phyloP scores from a whole-genome alignment of 2,113 vertebrate genomes.

The Probosciger aterrimus region DNA sequence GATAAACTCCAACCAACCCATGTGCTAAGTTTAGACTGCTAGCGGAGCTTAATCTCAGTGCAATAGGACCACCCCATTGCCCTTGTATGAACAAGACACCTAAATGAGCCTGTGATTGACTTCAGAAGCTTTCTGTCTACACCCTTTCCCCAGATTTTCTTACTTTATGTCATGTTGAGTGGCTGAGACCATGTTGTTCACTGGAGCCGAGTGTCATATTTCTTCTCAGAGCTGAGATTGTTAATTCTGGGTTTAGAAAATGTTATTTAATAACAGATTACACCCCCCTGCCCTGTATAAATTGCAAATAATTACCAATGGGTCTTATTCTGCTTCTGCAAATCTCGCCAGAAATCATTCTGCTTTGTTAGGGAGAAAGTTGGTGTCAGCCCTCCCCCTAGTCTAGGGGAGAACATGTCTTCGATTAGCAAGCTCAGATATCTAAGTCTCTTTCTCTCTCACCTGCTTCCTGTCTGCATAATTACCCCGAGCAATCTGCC shows the following conservation, averaged over 20 bases:
- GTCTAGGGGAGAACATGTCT: background rate
- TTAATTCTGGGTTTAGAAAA: background rate
- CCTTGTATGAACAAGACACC: background rate
- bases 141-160: background rate
- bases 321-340: background rate
- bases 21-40: background rate
- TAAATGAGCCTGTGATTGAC: background rate
- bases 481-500: conserved; percentile 44
- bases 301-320: background rate
- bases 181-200: background rate
- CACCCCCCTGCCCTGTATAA: background rate
- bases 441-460: conserved; percentile 1
- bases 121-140: background rate
- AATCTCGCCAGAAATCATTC: conserved; percentile 17
- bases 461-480: background rate
- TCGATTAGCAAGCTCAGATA: conserved; percentile 7
- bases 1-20: background rate
- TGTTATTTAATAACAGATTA: background rate
- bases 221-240: background rate
- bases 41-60: background rate
- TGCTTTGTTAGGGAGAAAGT: conserved; percentile 31
- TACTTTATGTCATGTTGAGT: background rate
- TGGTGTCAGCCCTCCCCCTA: background rate
- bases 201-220: background rate
- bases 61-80: background rate